These are phyloP conservation scores for Noctua janthe DNA, from an alignment of 2,888 invertebrate genomes.

Conservation along the genomic window DNA sequence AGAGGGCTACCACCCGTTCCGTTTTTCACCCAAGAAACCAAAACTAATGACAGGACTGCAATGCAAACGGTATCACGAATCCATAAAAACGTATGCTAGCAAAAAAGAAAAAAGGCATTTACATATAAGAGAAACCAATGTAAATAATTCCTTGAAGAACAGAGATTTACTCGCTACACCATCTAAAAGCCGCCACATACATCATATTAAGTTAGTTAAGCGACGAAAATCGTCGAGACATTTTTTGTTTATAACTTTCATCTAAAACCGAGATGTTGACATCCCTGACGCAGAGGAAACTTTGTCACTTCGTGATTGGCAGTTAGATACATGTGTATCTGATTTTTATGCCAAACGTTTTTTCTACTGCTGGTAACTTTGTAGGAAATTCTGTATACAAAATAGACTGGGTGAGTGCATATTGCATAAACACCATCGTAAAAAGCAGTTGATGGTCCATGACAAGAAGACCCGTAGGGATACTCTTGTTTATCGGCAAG, in stretches of 20 bases:
- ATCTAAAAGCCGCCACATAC: background rate
- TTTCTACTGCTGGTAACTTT: background rate
- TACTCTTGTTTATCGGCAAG: constrained; percentile 4
- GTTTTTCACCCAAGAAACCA: background rate
- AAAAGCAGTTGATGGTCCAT: background rate
- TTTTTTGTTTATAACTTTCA: constrained; percentile 13
- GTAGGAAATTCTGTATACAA: background rate
- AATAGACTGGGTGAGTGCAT: too few species aligned
- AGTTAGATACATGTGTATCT: constrained; percentile 1
- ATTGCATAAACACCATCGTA: too few species aligned
- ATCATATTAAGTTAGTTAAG: background rate
- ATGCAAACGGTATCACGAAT: background rate
- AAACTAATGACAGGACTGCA: background rate
- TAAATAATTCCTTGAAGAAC: background rate
- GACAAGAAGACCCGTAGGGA: background rate
- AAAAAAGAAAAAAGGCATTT: background rate
- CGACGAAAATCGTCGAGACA: background rate
- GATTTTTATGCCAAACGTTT: constrained; percentile 6
- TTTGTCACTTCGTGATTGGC: constrained; percentile 3
- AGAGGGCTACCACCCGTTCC: background rate
- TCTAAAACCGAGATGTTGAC: constrained; percentile 7
- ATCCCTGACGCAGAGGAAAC: constrained; percentile 15
- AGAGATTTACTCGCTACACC: background rate
- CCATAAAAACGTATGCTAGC: background rate
- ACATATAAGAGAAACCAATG: background rate